Base-by-base conservation (phyloP, 2,888 invertebrate genomes). In the Drosophila pseudotakahashii region DNA sequence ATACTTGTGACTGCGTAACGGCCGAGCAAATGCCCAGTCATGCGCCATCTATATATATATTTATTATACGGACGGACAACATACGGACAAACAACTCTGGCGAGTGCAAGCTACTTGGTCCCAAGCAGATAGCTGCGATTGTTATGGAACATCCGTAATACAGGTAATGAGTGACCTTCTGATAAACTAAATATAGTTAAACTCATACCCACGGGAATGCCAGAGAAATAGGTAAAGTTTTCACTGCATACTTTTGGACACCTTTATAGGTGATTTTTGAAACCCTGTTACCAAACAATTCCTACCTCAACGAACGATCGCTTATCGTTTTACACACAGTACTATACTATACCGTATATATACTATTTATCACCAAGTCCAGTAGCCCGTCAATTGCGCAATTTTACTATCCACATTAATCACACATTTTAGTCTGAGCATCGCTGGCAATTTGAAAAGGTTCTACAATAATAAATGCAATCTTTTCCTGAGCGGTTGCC, bases 1-100 rank as follows among this genome's bases (percentile, higher is more conserved):
- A 64, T 64, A 64, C 16, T 37, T 51, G 39, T 37, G 52, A 34
- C 64, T 64, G 45, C 66, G 66, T 64, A 64, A 64, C 66, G 14
- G 36, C 10, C 23, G 3, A 30, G n/a, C 67, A 64, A 64, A 53
- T 53, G 64, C 54, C 67, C 47, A 67, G 37, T 67, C 54, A 53
- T 64, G 52, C 42, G 44, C 50, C 50, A 11, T 41, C 3, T 11
- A 30, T n/a, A 30, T 13, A 37, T 16, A 41, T 9, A 39, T 19
- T 3, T 26, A 42, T 3, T 7, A 57, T 26, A 13, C 16, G 16
- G 11, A 11, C 42, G 59, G 59, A 44, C 58, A 26, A 23, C 11
- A 10, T 26, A 11, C 30, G 52, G 51, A 16, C 57, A 50, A 42
- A 6, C 14, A 7, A 37, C 16, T 37, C 11, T 16, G 47, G 13